phyloP scores from a whole-genome alignment of 92 coral and sea anemone species.

The Anthopleura xanthogrammica region DNA sequence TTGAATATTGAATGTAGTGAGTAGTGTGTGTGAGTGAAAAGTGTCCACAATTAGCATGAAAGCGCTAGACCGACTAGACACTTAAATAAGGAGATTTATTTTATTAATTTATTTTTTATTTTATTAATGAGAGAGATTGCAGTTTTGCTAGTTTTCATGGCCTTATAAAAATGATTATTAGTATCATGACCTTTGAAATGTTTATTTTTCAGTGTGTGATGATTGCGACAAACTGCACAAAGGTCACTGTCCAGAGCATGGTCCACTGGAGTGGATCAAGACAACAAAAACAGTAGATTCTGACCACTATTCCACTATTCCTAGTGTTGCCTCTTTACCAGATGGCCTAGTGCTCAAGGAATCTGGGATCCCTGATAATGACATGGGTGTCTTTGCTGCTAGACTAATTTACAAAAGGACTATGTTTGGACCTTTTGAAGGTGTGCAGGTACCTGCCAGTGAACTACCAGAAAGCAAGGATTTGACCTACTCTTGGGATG shows the following conservation, averaged over 20 bases:
- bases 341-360: slow-evolving; percentile 39
- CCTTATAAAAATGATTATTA: too few species aligned
- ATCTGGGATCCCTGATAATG: slow-evolving; percentile 29
- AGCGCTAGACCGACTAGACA: too few species aligned
- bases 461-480: slow-evolving; percentile 29
- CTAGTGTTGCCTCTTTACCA: slow-evolving; percentile 32
- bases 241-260: slow-evolving; percentile 42
- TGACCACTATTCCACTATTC: slow-evolving; percentile 13
- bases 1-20: too few species aligned
- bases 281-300: slow-evolving; percentile 15
- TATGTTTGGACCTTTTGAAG: slow-evolving; percentile 67
- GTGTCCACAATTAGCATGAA: too few species aligned
- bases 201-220: slow-evolving; percentile 38
- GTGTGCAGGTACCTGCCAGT: slow-evolving; percentile 22
- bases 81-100: too few species aligned
- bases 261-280: slow-evolving; percentile 47
- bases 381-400: slow-evolving; percentile 52
- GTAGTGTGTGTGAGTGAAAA: too few species aligned
- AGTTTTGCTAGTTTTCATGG: too few species aligned
- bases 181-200: neutral
- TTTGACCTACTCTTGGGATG: slow-evolving; percentile 58
- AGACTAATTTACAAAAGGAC: slow-evolving; percentile 34
- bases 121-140: too few species aligned
- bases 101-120: too few species aligned
- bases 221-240: slow-evolving; percentile 47